A percentile compares a stretch with the other conserved stretches of the same genome.
These are phyloP conservation scores for Ceyx margarethae DNA, from an alignment of 2,113 vertebrate genomes.

Conservation along the genomic window DNA sequence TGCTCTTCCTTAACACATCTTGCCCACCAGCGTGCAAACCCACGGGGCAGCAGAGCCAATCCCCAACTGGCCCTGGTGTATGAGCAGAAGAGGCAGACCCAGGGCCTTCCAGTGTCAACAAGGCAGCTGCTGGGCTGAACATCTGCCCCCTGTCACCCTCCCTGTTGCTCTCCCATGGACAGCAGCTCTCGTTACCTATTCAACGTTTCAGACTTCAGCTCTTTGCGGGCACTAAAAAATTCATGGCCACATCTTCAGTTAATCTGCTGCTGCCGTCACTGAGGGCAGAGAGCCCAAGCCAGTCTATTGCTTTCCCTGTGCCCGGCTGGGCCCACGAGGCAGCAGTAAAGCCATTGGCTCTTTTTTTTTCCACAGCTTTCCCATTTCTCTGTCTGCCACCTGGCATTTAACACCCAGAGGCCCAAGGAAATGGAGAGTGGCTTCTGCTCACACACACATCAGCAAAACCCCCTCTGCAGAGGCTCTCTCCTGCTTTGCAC, in stretches of 20 bases:
- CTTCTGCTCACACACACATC: neutral
- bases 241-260: neutral
- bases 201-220: neutral
- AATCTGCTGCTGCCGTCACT: neutral
- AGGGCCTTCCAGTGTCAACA: neutral
- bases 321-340: neutral
- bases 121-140: accelerated
- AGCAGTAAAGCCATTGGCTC: neutral
- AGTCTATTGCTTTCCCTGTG: neutral
- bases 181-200: neutral
- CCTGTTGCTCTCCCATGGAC: accelerated
- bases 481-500: neutral
- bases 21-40: neutral
- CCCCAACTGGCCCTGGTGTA: neutral
- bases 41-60: neutral
- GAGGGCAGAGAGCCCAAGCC: neutral
- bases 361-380: neutral
- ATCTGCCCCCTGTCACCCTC: neutral
- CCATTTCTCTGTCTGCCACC: neutral
- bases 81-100: neutral
- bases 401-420: neutral
- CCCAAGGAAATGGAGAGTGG: neutral
- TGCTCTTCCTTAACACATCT: neutral
- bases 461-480: neutral
- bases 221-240: neutral